phyloP scores from a whole-genome alignment of 2,797 vertebrate species.

The Anableps anableps region DNA sequence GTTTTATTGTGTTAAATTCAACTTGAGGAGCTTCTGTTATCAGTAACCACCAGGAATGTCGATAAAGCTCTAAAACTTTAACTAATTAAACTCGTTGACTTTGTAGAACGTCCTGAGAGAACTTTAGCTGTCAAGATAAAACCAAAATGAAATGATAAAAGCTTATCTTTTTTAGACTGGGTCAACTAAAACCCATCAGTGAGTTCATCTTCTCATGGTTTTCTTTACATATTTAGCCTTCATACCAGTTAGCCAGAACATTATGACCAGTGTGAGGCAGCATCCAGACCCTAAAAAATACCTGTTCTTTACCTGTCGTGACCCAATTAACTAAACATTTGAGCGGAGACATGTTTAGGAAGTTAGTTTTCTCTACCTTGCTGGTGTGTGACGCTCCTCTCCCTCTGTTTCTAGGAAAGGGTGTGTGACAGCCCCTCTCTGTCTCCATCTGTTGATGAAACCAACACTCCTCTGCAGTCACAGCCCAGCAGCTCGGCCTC shows the following conservation, averaged over 20 bases:
- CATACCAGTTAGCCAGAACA: not conserved
- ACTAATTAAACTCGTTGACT: not conserved
- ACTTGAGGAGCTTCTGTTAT: not conserved
- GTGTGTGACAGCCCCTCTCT: constrained; percentile 91
- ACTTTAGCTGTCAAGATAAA: not conserved
- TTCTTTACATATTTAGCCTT: not conserved
- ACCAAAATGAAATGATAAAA: not conserved
- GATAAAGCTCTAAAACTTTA: not conserved
- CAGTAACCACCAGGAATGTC: not conserved
- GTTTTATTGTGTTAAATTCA: not conserved
- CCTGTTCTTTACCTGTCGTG: not conserved
- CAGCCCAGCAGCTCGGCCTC: constrained; percentile 91
- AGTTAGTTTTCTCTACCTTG: not conserved
- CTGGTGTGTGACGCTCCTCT: not conserved
- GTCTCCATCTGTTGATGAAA: constrained; percentile 87
- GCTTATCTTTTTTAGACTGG: not conserved
- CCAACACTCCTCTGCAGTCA: constrained; percentile 87
- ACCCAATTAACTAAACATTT: too few relatives aligned
- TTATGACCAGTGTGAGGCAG: not conserved
- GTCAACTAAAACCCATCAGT: not conserved
- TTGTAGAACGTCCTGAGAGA: not conserved
- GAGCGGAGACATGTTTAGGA: not conserved
- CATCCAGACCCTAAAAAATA: not conserved
- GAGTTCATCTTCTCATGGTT: not conserved
- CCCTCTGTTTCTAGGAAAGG: constrained; percentile 80